These are phyloP conservation scores for Lepidostoma basale DNA, from an alignment of 1,140 invertebrate species.

Conservation along the genomic window DNA sequence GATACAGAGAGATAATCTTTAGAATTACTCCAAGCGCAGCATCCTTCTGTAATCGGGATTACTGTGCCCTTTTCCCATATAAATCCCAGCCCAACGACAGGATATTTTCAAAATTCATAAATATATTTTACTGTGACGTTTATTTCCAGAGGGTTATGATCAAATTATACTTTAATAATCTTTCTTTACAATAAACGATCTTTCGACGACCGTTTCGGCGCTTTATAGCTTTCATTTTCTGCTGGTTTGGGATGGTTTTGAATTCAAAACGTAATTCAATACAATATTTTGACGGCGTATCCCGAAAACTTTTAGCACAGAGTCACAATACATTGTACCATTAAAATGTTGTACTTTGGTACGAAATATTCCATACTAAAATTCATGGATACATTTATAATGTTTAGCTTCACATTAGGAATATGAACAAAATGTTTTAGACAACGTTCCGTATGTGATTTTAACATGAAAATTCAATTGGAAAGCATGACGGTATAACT, in stretches of 20 bases:
- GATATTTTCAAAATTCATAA: constrained; percentile 8
- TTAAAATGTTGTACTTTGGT: too few relatives aligned
- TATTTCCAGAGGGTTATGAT: constrained; percentile 1
- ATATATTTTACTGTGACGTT: neutral
- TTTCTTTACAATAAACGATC: neutral
- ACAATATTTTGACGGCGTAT: neutral
- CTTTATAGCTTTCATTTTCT: neutral
- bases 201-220: neutral
- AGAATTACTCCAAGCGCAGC: constrained; percentile 23
- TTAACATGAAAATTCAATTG: too few relatives aligned
- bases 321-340: too few relatives aligned
- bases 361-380: too few relatives aligned
- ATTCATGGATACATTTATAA: too few relatives aligned
- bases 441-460: too few relatives aligned
- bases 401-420: too few relatives aligned
- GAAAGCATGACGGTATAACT: too few relatives aligned
- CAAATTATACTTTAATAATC: constrained; percentile 13
- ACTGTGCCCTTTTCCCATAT: neutral
- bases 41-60: neutral
- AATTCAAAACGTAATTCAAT: neutral
- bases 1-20: constrained; percentile 33
- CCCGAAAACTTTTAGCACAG: too few relatives aligned
- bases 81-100: neutral
- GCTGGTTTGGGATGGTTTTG: neutral
- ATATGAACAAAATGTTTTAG: too few relatives aligned